These are phyloP conservation scores for Pyrrhia umbra DNA, from an alignment of 2,888 invertebrate species.

Conservation along the genomic window DNA sequence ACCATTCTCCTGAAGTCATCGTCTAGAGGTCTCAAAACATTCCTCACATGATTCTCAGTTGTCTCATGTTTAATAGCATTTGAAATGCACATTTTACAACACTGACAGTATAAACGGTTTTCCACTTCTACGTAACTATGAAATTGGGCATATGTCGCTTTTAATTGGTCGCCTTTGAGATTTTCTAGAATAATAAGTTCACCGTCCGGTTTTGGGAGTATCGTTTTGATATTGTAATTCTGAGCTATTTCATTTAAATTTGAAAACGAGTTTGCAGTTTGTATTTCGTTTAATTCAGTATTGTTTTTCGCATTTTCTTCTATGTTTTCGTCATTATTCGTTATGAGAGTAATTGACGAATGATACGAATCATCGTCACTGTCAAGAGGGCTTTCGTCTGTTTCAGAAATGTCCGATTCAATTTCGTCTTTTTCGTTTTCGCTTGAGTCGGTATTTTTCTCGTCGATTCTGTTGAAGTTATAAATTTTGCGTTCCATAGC, in stretches of 20 bases:
- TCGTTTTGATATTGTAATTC: conserved; percentile 3
- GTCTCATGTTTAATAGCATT: background rate
- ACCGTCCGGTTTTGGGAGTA: background rate
- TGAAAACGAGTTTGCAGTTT: no score
- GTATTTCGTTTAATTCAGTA: no score
- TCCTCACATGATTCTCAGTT: conserved; percentile 10
- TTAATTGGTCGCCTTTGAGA: background rate
- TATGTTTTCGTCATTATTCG: background rate
- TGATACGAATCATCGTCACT: background rate
- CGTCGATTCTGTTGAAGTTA: no score
- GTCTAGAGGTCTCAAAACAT: conserved; percentile 22
- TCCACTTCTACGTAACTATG: conserved; percentile 11
- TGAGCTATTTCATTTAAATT: conserved; percentile 25
- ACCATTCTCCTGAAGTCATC: conserved; percentile 23
- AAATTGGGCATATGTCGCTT: conserved; percentile 15
- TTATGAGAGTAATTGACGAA: background rate
- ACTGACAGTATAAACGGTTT: conserved; percentile 13
- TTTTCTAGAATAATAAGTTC: conserved; percentile 7
- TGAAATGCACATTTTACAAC: conserved; percentile 13
- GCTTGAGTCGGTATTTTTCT: background rate
- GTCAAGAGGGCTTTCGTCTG: background rate
- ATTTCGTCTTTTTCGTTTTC: background rate
- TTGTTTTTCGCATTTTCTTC: background rate
- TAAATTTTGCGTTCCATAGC: no score
- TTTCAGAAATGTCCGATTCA: background rate